Conservation (phyloP, 2,797 vertebrate species). For the Pempheris klunzingeri region DNA sequence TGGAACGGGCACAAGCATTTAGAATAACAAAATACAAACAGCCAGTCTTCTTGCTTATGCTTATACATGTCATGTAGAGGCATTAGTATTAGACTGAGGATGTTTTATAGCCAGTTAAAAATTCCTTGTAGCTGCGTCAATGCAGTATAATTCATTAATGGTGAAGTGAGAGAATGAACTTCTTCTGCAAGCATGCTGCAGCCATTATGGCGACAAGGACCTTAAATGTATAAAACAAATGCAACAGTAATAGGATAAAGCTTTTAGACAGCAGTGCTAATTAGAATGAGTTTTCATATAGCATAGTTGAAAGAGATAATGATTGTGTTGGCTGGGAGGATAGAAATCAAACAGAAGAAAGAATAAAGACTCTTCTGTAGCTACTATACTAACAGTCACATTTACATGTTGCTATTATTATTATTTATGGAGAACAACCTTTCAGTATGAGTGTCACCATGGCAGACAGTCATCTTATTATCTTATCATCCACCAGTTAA, state of each 20-base stretch:
- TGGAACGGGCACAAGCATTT: too few relatives aligned
- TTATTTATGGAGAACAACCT: background rate
- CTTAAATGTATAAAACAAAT: background rate
- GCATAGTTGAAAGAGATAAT: slow-evolving; percentile 1
- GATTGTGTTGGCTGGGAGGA: background rate
- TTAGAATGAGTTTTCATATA: too few relatives aligned
- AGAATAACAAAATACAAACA: too few relatives aligned
- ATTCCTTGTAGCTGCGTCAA: too few relatives aligned
- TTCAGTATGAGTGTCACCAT: background rate
- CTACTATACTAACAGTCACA: background rate
- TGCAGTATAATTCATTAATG: background rate
- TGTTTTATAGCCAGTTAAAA: too few relatives aligned
- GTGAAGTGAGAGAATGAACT: background rate
- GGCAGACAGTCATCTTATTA: background rate
- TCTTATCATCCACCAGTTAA: background rate
- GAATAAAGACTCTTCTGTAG: background rate
- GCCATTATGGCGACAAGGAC: background rate
- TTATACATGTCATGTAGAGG: too few relatives aligned
- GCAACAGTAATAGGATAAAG: background rate
- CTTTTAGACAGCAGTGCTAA: background rate
- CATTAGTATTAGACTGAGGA: too few relatives aligned
- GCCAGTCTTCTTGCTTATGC: too few relatives aligned
- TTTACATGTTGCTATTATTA: background rate
- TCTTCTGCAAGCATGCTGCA: background rate
- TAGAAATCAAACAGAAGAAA: background rate